Evolutionary conservation across 2,888 invertebrate species (phyloP).

Genomic region (Drosophila cognata): DNA sequence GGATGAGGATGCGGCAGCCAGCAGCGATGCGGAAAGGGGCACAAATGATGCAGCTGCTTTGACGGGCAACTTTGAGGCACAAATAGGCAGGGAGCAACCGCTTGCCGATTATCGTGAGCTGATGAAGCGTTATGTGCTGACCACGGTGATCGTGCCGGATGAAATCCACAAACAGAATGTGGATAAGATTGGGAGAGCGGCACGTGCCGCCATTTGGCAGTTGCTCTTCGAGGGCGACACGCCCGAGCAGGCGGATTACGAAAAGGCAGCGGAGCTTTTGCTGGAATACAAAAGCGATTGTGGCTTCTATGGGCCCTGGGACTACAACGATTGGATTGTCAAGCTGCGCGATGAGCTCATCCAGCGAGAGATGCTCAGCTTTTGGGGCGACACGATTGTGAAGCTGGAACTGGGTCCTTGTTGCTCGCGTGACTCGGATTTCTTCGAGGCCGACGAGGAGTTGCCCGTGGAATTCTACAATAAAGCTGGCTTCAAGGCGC

Average conservation of each 20-base stretch:
- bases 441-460: conserved; percentile 71
- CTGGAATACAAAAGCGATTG: conserved; percentile 83
- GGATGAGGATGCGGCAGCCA: conserved; percentile 1
- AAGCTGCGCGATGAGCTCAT: conserved; percentile 78
- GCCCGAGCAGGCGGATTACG: conserved; percentile 24
- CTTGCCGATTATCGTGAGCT: conserved; percentile 62
- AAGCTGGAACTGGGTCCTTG: conserved; percentile 78
- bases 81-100: conserved; percentile 42
- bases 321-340: conserved; percentile 83
- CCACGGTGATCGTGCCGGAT: conserved; percentile 56
- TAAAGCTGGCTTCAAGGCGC: conserved; percentile 62
- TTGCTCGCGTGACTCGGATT: conserved; percentile 80
- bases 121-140: conserved; percentile 68
- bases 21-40: background rate
- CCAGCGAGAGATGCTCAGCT: conserved; percentile 68
- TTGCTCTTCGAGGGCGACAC: conserved; percentile 61
- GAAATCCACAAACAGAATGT: conserved; percentile 57
- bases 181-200: conserved; percentile 54
- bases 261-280: conserved; percentile 62
- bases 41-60: conserved; percentile 49
- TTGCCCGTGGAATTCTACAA: conserved; percentile 77
- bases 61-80: conserved; percentile 60
- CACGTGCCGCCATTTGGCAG: conserved; percentile 63
- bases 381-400: conserved; percentile 82
- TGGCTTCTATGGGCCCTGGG: conserved; percentile 71